Base-by-base conservation (phyloP, 35 echinoderm and acorn worm species). In the Apostichopus parvimensis region DNA sequence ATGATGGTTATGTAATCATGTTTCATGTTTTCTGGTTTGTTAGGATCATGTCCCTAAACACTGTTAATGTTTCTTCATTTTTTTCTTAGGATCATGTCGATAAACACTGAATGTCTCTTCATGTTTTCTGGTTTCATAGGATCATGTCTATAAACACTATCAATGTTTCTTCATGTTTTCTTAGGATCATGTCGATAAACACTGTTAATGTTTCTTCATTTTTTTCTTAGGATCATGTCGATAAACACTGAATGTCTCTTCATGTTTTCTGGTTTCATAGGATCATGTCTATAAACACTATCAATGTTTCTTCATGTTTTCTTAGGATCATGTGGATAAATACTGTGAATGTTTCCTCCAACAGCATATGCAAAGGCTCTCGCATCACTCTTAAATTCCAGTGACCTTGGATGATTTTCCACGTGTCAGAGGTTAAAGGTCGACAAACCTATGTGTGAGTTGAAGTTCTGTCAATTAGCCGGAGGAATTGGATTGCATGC, bases 301-400 rank as follows among this genome's bases (percentile, higher is more conserved):
- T n/a, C n/a, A 8, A 22, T 23, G 34, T 9, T 12, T 78, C 8
- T 78, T 12, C 4, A 78, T 8, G 77, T 24, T 8, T 82, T 7
- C 11, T 18, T 54, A 82, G 2, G 14, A 45, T 57, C 14, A 52
- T 54, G 18, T 57, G 0, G 0, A 45, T 1, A 18, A 12, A 82
- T 34, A n/a, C 14, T 82, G 79, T 8, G 11, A 56, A 26, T 80
- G 11, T 10, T 54, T 82, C 79, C 14, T 18, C 81, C 71, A 77
- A 22, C 93, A 97, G 95, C 93, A 21, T 97, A 97, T 93, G 95
- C 95, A 13, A 97, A 94, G 71, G 95, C 95, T 21, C 87, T 97
- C 22, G 23, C 83, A 70, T 90, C 94, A 8, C 77, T 95, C 6
- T 65, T 95, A 24, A 68, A 56, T 25, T 93, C 92, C 25, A 88